Base-by-base conservation (phyloP, 2,888 invertebrate genomes). In the Peribatodes rhomboidaria region DNA sequence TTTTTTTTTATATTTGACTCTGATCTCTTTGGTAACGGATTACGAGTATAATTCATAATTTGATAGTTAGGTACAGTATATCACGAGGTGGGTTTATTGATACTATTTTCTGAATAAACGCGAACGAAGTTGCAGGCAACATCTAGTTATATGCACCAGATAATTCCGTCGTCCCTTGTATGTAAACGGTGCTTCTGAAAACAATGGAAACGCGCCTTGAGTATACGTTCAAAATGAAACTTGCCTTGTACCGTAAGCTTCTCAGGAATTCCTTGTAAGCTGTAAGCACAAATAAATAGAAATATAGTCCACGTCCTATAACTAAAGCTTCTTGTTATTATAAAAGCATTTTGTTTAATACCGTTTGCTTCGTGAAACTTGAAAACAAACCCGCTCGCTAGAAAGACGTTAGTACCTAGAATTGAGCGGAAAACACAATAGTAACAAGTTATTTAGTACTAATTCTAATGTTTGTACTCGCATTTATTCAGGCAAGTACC, bases 201-300 rank as follows among this genome's bases (percentile, higher is more conserved):
- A 44, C 44, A 60, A 44, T 37, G 60, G 10, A 35, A 52, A 44
- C 50, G 14, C 16, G 16, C 27, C 11, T 13, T 22, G 6, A 37
- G 33, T 20, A 20, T 33, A 44, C 44, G 55, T 42, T 42, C 35
- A 57, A 50, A 44, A 50, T 44, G 49, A 20, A 57, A 46, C 53
- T 46, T 47, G 46, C 37, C 52, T 31, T 50, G 16, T 52, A 35
- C 49, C 49, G 39, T 61, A 60, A 62, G 61, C 56, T 60, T 53
- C 59, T 62, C 53, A 52, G 56, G 39, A 67, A 62, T 59, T 62
- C 49, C 39, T 39, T 46, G 47, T 57, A 59, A 59, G 55, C 56
- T 61, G 50, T 58, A 37, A 61, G 61, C 63, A 61, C 65, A 46
- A 64, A 59, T 64, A 69, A 66, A 66, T 66, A 64, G 61, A 52